Percentiles rank a stretch among this genome's conserved stretches.
Conservation (phyloP, 2,888 invertebrate genomes). For the Chironomus tentans region DNA sequence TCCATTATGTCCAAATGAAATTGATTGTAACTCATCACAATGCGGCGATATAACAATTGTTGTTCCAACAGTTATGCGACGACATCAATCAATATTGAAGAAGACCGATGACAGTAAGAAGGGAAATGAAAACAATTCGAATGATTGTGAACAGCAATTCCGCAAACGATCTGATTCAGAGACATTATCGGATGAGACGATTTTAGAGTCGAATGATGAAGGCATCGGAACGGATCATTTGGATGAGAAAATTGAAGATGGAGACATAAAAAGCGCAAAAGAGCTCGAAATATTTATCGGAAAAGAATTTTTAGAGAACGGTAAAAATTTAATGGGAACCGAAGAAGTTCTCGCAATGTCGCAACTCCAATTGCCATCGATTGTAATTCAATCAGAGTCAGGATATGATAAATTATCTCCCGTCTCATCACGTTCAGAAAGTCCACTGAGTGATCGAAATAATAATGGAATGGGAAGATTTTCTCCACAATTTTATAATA, state of each 20-base stretch:
- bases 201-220: constrained; percentile 65
- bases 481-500: constrained; percentile 63
- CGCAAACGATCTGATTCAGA: constrained; percentile 63
- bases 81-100: constrained; percentile 37
- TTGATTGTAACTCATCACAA: constrained; percentile 40
- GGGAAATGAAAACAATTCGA: constrained; percentile 28
- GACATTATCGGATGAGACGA: constrained; percentile 61
- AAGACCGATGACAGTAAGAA: constrained; percentile 29
- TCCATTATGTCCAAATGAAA: constrained; percentile 65
- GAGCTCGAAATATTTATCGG: constrained; percentile 48
- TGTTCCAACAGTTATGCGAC: background rate
- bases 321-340: constrained; percentile 47
- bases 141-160: constrained; percentile 42
- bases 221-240: constrained; percentile 65
- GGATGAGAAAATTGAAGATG: constrained; percentile 60
- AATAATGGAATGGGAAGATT: constrained; percentile 55
- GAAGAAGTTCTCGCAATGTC: constrained; percentile 45
- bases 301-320: constrained; percentile 39
- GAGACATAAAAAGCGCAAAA: constrained; percentile 57
- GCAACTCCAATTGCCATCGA: constrained; percentile 51
- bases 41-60: constrained; percentile 32
- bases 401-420: constrained; percentile 55
- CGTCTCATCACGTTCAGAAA: constrained; percentile 69
- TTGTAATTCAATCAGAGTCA: constrained; percentile 48
- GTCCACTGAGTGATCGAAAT: constrained; percentile 60